Conservation (phyloP, 2,888 invertebrate genomes). For the Lasioglossum morio region DNA sequence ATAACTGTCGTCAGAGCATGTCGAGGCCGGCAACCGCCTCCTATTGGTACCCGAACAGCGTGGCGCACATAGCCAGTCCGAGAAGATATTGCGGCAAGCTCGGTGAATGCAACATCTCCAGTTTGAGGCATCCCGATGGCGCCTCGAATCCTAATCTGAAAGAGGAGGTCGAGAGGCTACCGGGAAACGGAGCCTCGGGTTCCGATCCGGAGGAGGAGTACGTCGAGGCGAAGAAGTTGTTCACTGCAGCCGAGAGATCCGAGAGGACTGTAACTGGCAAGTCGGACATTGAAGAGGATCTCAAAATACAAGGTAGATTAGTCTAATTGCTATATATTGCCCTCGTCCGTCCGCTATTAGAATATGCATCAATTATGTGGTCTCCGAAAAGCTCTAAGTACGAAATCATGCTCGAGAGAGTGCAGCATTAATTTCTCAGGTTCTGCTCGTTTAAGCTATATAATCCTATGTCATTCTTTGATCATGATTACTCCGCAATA, state of each 20-base stretch:
- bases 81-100: constrained; percentile 88
- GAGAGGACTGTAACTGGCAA: constrained; percentile 84
- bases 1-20: constrained; percentile 91
- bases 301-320: constrained; percentile 76
- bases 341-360: too few relatives aligned
- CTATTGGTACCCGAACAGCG: constrained; percentile 87
- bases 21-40: constrained; percentile 89
- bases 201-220: constrained; percentile 86
- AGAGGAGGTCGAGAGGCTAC: constrained; percentile 88
- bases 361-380: too few relatives aligned
- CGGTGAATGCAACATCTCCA: constrained; percentile 87
- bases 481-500: too few relatives aligned
- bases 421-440: too few relatives aligned
- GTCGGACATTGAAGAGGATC: constrained; percentile 83
- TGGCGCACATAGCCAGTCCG: constrained; percentile 86
- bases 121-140: constrained; percentile 94
- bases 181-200: constrained; percentile 88
- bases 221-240: constrained; percentile 84
- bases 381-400: too few relatives aligned
- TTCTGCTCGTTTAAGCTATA: too few relatives aligned
- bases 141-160: constrained; percentile 96
- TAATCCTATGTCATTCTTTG: too few relatives aligned
- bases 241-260: constrained; percentile 78
- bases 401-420: too few relatives aligned
- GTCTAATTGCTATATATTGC: too few relatives aligned